Conservation (phyloP, 2,888 invertebrate genomes). For the Ashinkailepas kermadecensis region DNA sequence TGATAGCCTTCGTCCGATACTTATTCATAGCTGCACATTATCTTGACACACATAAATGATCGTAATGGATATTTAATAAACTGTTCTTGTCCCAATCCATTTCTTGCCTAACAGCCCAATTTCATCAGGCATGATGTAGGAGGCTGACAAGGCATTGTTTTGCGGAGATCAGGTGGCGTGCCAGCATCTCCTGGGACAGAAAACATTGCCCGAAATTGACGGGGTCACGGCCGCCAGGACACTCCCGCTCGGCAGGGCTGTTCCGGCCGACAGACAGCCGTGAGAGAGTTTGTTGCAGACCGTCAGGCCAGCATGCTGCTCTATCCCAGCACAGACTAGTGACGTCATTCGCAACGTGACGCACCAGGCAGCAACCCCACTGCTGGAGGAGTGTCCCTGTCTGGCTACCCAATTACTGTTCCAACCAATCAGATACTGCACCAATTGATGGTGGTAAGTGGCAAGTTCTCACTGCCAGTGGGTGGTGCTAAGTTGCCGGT, state of each 20-base stretch:
- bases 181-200: not conserved
- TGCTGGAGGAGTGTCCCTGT: too few species aligned
- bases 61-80: slow-evolving; percentile 13
- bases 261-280: too few species aligned
- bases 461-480: too few species aligned
- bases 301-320: too few species aligned
- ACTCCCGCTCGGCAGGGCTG: too few species aligned
- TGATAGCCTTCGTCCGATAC: not conserved
- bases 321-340: too few species aligned
- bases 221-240: not conserved
- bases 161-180: not conserved
- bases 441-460: too few species aligned
- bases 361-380: too few species aligned
- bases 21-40: not conserved
- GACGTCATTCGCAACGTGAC: too few species aligned
- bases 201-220: not conserved
- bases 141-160: slow-evolving; percentile 9
- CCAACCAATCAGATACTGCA: too few species aligned
- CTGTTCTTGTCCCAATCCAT: slow-evolving; percentile 15
- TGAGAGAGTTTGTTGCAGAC: not conserved
- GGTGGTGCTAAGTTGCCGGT: too few species aligned
- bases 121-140: not conserved
- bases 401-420: too few species aligned
- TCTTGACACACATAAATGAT: slow-evolving; percentile 6
- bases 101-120: not conserved